phyloP scores from a whole-genome alignment of 2,797 vertebrate species.

The Sphenopsis melanotis region DNA sequence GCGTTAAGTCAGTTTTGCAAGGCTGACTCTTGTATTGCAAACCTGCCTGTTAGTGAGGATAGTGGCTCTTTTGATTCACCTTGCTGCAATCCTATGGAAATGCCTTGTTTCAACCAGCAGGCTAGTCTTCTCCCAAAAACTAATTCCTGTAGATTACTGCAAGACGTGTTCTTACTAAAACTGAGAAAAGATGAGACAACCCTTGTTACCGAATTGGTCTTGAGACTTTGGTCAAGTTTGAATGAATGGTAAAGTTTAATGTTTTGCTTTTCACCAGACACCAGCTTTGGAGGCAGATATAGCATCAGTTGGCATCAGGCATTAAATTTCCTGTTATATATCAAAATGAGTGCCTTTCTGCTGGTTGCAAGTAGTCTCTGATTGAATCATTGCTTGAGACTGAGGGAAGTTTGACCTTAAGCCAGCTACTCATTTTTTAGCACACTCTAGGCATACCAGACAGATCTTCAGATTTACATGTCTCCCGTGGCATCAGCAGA shows the following conservation, averaged over 20 bases:
- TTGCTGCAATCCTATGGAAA: background rate
- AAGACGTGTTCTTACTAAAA: background rate
- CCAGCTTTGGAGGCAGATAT: background rate
- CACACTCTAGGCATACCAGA: background rate
- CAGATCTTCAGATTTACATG: background rate
- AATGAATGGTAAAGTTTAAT: background rate
- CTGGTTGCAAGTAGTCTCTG: background rate
- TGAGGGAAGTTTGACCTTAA: background rate
- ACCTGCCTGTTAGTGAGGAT: background rate
- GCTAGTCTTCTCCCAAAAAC: background rate
- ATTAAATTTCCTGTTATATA: background rate
- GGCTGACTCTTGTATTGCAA: background rate
- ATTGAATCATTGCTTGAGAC: background rate
- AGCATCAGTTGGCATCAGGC: background rate
- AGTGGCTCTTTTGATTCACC: background rate
- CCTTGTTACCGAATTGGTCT: background rate
- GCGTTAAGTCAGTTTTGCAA: background rate
- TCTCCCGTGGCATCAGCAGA: background rate
- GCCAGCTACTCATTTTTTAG: background rate
- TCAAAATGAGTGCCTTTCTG: background rate
- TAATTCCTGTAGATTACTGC: background rate
- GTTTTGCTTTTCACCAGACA: background rate
- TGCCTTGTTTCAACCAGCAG: background rate
- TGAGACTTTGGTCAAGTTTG: background rate
- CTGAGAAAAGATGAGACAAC: background rate